Conservation (phyloP, 2,113 vertebrate species). For the Ascaphus truei region DNA sequence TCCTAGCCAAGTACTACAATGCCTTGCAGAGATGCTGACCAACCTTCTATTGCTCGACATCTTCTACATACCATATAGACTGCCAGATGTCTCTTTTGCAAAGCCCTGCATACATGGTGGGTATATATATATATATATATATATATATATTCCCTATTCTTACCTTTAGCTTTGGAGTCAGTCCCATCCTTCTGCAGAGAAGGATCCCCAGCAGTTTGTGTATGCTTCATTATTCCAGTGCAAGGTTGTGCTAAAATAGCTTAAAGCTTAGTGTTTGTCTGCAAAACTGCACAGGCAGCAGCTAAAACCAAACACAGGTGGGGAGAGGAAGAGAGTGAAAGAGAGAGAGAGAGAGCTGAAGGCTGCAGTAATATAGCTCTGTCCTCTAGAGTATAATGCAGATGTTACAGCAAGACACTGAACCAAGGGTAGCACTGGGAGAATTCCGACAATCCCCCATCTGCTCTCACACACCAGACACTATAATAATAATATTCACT, state of each 20-base stretch:
- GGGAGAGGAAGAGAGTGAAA: background rate
- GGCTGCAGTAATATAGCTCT: background rate
- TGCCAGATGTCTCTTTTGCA: too few species aligned
- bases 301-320: constrained; percentile 27
- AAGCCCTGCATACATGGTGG: background rate
- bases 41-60: too few species aligned
- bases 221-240: constrained; percentile 15
- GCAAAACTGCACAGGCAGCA: constrained; percentile 24
- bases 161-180: constrained; percentile 16
- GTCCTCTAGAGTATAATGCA: background rate
- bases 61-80: too few species aligned
- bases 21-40: too few species aligned
- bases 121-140: background rate
- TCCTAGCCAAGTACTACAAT: too few species aligned
- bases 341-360: background rate
- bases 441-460: too few species aligned
- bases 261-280: constrained; percentile 14
- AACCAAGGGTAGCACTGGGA: too few species aligned
- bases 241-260: constrained; percentile 5
- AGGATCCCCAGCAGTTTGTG: background rate
- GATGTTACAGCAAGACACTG: too few species aligned
- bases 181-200: constrained; percentile 3
- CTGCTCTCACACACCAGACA: too few species aligned
- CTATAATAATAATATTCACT: too few species aligned
- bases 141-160: background rate